Evolutionary conservation across 2,888 invertebrate genomes (phyloP).

Genomic region (Cosmopolites sordidus): DNA sequence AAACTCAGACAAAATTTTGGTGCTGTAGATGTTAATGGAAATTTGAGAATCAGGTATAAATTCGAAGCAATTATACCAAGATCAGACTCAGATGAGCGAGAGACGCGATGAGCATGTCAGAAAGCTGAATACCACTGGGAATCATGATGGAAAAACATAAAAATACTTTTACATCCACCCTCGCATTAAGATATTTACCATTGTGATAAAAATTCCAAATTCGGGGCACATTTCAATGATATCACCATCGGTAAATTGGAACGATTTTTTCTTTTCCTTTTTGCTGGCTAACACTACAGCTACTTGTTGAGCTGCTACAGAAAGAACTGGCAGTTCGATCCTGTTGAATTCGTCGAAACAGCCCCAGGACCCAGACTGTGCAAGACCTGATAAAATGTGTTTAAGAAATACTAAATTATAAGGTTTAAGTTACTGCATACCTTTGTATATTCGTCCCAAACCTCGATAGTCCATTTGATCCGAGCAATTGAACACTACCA

Average conservation of each 20-base stretch:
- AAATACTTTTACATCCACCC: too few species aligned
- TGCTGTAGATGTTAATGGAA: too few species aligned
- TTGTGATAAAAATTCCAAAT: constrained; percentile 95
- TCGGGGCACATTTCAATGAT: constrained; percentile 88
- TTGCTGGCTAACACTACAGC: constrained; percentile 89
- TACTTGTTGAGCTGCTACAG: constrained; percentile 95
- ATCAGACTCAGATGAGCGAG: too few species aligned
- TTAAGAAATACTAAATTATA: not conserved
- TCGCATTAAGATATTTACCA: constrained; percentile 68
- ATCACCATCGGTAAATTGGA: constrained; percentile 93
- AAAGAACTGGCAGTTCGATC: constrained; percentile 88
- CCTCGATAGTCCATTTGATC: constrained; percentile 99
- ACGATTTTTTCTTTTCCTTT: constrained; percentile 87
- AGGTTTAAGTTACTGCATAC: constrained; percentile 36
- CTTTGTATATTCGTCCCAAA: constrained; percentile 91
- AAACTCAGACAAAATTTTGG: too few species aligned
- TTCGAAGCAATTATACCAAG: too few species aligned
- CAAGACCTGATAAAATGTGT: constrained; percentile 56
- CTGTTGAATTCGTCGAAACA: constrained; percentile 98
- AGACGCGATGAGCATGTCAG: not conserved
- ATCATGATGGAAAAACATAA: too few species aligned
- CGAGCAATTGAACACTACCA: constrained; percentile 95
- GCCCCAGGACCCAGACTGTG: constrained; percentile 96
- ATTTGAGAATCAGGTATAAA: too few species aligned
- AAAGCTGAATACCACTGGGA: not conserved